phyloP scores from a whole-genome alignment of 1,140 invertebrate species.

The Drosophila ambigua region DNA sequence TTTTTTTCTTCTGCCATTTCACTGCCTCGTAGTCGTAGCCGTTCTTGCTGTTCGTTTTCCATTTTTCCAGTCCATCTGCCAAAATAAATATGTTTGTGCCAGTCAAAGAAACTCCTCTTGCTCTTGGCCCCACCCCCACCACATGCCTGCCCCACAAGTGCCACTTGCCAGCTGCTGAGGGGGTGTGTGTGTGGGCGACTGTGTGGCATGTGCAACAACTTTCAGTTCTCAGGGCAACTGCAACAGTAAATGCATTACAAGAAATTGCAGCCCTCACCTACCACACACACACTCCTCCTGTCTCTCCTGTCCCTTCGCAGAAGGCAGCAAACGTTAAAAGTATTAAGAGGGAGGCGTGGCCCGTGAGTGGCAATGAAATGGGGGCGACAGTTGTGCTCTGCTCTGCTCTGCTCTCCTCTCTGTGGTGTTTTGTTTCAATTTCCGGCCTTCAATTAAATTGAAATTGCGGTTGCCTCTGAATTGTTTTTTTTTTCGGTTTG shows the following conservation, averaged over 20 bases:
- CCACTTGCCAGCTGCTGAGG: slow-evolving; percentile 33
- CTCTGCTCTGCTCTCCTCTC: neutral
- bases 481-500: slow-evolving; percentile 21
- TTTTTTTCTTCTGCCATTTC: slow-evolving; percentile 22
- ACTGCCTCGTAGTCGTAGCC: slow-evolving; percentile 21
- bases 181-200: slow-evolving; percentile 3
- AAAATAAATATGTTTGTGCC: slow-evolving; percentile 62
- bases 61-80: slow-evolving; percentile 66
- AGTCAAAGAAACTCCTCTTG: slow-evolving; percentile 18
- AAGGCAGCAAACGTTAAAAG: slow-evolving; percentile 54
- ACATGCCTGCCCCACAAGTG: slow-evolving; percentile 12
- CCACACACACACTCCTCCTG: neutral
- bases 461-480: slow-evolving; percentile 33
- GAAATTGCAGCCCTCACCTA: slow-evolving; percentile 6
- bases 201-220: slow-evolving; percentile 43
- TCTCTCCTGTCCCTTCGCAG: neutral
- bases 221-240: slow-evolving; percentile 34
- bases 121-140: slow-evolving; percentile 14
- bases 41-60: slow-evolving; percentile 40
- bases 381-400: neutral
- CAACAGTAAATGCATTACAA: slow-evolving; percentile 54
- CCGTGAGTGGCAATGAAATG: slow-evolving; percentile 31
- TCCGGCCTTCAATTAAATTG: slow-evolving; percentile 57
- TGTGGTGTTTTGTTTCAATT: slow-evolving; percentile 45
- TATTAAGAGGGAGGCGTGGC: slow-evolving; percentile 46